A percentile compares a stretch with the other conserved stretches of the same genome.
Conservation (phyloP, 1,140 invertebrate species). For the Hyposmocoma kahamanoa region DNA sequence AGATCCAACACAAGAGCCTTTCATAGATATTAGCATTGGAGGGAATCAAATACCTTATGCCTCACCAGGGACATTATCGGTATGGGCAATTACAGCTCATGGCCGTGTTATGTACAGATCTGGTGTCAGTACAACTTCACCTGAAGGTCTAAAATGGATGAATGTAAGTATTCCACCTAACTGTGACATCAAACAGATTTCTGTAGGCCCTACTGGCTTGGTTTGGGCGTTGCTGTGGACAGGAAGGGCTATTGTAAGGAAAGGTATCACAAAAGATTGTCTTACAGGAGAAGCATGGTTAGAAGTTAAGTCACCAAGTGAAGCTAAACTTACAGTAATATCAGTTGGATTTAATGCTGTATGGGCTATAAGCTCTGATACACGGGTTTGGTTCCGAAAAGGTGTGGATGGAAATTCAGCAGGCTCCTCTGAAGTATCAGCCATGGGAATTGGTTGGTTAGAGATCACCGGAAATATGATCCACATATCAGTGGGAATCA, state of each 20-base stretch:
- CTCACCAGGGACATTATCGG: slow-evolving; percentile 81
- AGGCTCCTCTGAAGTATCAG: slow-evolving; percentile 80
- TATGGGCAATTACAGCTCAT: slow-evolving; percentile 94
- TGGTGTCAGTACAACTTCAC: slow-evolving; percentile 84
- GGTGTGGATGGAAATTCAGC: slow-evolving; percentile 84
- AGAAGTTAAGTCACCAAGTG: slow-evolving; percentile 82
- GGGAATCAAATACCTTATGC: slow-evolving; percentile 87
- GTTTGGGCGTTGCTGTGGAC: slow-evolving; percentile 90
- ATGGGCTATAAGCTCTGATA: slow-evolving; percentile 90
- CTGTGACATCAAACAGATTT: slow-evolving; percentile 88
- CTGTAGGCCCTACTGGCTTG: slow-evolving; percentile 86
- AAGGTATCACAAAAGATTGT: slow-evolving; percentile 83
- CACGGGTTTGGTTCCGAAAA: slow-evolving; percentile 92
- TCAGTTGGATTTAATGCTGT: slow-evolving; percentile 89
- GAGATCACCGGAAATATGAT: slow-evolving; percentile 90
- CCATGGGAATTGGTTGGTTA: slow-evolving; percentile 85
- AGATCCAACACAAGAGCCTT: slow-evolving; percentile 87
- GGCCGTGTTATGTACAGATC: slow-evolving; percentile 90
- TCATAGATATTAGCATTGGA: slow-evolving; percentile 87
- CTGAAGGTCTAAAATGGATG: slow-evolving; percentile 90
- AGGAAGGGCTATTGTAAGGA: slow-evolving; percentile 86
- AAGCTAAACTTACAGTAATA: slow-evolving; percentile 82
- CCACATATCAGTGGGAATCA: slow-evolving; percentile 86
- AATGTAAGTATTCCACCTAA: slow-evolving; percentile 82
- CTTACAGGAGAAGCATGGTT: slow-evolving; percentile 86